These are phyloP conservation scores for Sebastes matsubarae DNA, from an alignment of 2,797 vertebrate genomes.

Conservation along the genomic window DNA sequence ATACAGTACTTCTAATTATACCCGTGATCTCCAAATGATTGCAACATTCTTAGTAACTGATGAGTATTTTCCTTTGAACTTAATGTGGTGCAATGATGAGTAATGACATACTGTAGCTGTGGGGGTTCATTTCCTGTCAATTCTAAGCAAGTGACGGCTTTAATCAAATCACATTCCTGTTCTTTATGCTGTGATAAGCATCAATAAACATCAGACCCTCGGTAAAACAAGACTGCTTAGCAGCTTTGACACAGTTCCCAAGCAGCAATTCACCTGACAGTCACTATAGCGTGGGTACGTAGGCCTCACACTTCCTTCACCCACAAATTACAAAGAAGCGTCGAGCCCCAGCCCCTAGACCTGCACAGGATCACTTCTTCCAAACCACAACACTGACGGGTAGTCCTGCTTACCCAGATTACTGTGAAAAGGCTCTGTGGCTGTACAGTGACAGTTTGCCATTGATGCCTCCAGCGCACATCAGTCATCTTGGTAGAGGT, in stretches of 20 bases:
- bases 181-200: neutral
- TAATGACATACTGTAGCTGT: conserved; percentile 10
- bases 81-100: conserved; percentile 4
- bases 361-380: conserved; percentile 65
- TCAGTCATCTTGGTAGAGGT: conserved; percentile 74
- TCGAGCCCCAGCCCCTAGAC: conserved; percentile 39
- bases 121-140: conserved; percentile 4
- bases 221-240: neutral
- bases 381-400: conserved; percentile 78
- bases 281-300: conserved; percentile 33
- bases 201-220: neutral
- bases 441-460: conserved; percentile 76
- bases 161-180: neutral
- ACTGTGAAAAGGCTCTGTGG: conserved; percentile 73
- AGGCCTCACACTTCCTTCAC: conserved; percentile 61
- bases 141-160: conserved; percentile 2
- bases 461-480: conserved; percentile 67
- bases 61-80: conserved; percentile 9
- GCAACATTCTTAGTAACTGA: conserved; percentile 3
- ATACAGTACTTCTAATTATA: neutral
- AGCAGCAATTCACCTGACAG: conserved; percentile 38
- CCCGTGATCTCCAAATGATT: neutral
- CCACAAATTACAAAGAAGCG: conserved; percentile 79
- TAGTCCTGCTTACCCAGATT: conserved; percentile 68
- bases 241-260: conserved; percentile 49